A percentile compares a stretch with the other conserved stretches of the same genome.
phyloP scores from a whole-genome alignment of 35 echinoderm and acorn worm genomes.

The Hemicentrotus pulcherrimus region DNA sequence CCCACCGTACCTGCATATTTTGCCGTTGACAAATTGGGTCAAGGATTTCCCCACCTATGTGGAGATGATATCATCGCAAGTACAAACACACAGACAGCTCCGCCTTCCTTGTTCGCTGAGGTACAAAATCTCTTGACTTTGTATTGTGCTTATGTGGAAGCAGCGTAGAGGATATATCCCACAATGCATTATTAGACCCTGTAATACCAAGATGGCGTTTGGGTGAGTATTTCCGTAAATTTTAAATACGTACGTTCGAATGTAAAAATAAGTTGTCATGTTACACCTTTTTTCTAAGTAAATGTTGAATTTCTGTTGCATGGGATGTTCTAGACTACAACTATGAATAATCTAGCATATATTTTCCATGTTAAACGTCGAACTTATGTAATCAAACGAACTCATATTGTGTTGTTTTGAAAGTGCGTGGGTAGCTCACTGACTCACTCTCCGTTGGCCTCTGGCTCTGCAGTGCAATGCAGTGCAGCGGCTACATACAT shows the following conservation, averaged over 20 bases:
- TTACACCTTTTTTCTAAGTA: neutral
- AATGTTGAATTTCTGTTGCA: neutral
- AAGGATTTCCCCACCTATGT: slow-evolving; percentile 5
- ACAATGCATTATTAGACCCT: neutral
- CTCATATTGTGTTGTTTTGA: slow-evolving; percentile 33
- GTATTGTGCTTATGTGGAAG: neutral
- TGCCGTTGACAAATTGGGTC: too few relatives aligned
- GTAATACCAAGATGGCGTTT: slow-evolving; percentile 37
- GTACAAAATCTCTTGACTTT: neutral
- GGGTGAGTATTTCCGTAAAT: slow-evolving; percentile 28
- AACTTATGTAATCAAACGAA: neutral
- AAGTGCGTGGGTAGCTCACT: neutral
- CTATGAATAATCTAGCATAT: neutral
- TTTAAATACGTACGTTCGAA: slow-evolving; percentile 21
- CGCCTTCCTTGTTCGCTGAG: slow-evolving; percentile 24
- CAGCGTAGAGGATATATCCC: slow-evolving; percentile 32
- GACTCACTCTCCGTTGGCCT: too few relatives aligned
- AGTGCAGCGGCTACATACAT: neutral
- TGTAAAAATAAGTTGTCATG: neutral
- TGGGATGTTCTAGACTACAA: neutral
- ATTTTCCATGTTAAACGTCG: neutral
- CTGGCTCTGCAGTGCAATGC: neutral
- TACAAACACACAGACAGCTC: slow-evolving; percentile 21
- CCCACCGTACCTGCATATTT: too few relatives aligned
- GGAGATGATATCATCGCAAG: slow-evolving; percentile 21